Base-by-base conservation (phyloP, 2,888 invertebrate species). In the Cotesia congregata region DNA sequence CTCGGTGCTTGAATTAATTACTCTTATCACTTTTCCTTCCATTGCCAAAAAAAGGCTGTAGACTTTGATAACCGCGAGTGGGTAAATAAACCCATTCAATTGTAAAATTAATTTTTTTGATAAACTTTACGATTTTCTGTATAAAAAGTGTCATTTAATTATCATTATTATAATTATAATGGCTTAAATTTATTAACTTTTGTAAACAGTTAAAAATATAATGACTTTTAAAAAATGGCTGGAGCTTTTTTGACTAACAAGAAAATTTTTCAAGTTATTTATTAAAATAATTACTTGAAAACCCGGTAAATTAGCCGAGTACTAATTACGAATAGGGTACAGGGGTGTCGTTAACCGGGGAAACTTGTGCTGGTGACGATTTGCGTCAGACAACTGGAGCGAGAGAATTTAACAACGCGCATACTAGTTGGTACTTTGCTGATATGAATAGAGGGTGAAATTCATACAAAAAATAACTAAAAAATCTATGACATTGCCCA, bases 401-500 rank as follows among this genome's bases (percentile, higher is more conserved):
- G 83, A 72, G 76, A 84, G 78, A 85, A 83, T 86, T 85, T 84
- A 86, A 86, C 83, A 82, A 82, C 77, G 78, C 78, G 12, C 50
- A 50, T 12, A 50, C 50, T 50, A 50, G 41, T 68, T 15, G 50
- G 41, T 70, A 70, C 60, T 70, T n/a, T 61, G 12, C 30, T 30
- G 30, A 30, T 59, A n/a, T 9, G 50, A 59, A 12, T 30, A 30
- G 17, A 20, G 15, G 15, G 20, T 68, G 12, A 17, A 41, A 41
- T 39, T 15, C 15, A 50, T 6, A 41, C 3, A 41, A 40, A 68
- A 40, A 15, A 9, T 17, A 41, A 12, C 50, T 7, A 50, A 50
- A 50, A 50, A 9, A 6, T 50, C 50, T 50, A 50, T 3, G 7
- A 6, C 12, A 50, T 9, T 50, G 7, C 12, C 50, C 1, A 50